These are phyloP conservation scores for Nowickia ferox DNA, from an alignment of 2,888 invertebrate species.

Conservation along the genomic window DNA sequence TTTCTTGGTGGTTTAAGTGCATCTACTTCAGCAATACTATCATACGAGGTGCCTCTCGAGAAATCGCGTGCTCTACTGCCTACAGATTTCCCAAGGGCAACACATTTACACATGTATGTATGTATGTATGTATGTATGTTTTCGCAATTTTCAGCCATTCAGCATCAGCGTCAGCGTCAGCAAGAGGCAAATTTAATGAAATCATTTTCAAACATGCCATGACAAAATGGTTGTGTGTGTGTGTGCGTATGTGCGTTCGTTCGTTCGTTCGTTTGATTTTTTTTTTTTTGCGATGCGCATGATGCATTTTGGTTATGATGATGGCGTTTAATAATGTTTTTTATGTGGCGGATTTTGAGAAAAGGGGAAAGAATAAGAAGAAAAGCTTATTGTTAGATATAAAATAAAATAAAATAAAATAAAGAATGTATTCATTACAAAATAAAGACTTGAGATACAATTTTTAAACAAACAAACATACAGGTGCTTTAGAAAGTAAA, in stretches of 20 bases:
- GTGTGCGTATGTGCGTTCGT: too few species aligned
- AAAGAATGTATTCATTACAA: conserved; percentile 15
- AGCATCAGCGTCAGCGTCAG: conserved; percentile 58
- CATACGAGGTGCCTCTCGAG: conserved; percentile 79
- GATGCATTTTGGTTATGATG: conserved; percentile 36
- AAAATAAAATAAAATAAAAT: conserved; percentile 15
- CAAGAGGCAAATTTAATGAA: conserved; percentile 53
- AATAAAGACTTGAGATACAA: conserved; percentile 31
- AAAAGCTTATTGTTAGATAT: conserved; percentile 64
- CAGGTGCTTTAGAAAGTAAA: conserved; percentile 25
- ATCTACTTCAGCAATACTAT: conserved; percentile 74
- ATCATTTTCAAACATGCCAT: conserved; percentile 56
- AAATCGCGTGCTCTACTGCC: conserved; percentile 77
- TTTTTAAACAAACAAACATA: conserved; percentile 64
- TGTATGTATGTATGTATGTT: not conserved
- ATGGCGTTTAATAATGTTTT: conserved; percentile 41
- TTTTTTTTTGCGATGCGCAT: conserved; percentile 52
- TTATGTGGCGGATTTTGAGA: conserved; percentile 24
- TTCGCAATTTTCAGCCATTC: not conserved
- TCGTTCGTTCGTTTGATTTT: not conserved
- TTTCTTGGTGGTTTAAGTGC: conserved; percentile 71
- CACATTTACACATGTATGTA: not conserved
- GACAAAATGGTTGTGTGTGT: not conserved
- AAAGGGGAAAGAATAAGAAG: conserved; percentile 50
- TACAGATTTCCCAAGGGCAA: conserved; percentile 57